Evolutionary conservation across 2,113 vertebrate genomes (phyloP), one percentile per base, ranked within the genome.

Genomic region (Lichenostomus cassidix): DNA sequence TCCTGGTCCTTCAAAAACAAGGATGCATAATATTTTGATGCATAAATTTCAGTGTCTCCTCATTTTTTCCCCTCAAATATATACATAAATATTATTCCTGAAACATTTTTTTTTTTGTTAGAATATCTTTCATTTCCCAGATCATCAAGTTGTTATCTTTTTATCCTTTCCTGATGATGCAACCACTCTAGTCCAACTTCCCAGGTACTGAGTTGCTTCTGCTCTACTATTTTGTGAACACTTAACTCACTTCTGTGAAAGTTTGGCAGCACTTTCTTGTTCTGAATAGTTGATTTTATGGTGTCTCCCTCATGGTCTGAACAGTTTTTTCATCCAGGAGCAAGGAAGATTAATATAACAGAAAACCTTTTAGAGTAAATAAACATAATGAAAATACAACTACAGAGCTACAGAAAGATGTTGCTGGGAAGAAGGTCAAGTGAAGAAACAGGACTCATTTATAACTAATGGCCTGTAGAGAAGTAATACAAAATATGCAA

Each of bases 221-320:
- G 4, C 37, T 65, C 20, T 62, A n/a, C 12, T 22, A 18, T 42
- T 83, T 73, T 74, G 17, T 0, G 0, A 73, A 39, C 2, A 4
- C 5, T 76, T 70, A 19, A 19, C 0, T 0, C 6, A 33, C 20
- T 69, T 79, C 39, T 65, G 55, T 0, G 0, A 84, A 58, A 28
- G n/a, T 71, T 90, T 87, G 17, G 18, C 39, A 82, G 39, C 1
- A 1, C 15, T 70, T 94, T 56, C 59, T 84, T n/a, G 25, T 76
- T 92, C n/a, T 50, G 18, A 94, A 55, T 16, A 53, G 12, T 55
- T 12, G 0, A 6, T 75, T 46, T 74, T 78, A 77, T 25, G 29
- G 15, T 65, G 9, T 90, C 10, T 77, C 8, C 3, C 9, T 79
- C 22, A 37, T 3, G 2, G 8, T 52, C 68, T 85, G 35, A 88